Evolutionary conservation across 2,797 vertebrate genomes (phyloP).

Genomic region (Clarias fuscus): DNA sequence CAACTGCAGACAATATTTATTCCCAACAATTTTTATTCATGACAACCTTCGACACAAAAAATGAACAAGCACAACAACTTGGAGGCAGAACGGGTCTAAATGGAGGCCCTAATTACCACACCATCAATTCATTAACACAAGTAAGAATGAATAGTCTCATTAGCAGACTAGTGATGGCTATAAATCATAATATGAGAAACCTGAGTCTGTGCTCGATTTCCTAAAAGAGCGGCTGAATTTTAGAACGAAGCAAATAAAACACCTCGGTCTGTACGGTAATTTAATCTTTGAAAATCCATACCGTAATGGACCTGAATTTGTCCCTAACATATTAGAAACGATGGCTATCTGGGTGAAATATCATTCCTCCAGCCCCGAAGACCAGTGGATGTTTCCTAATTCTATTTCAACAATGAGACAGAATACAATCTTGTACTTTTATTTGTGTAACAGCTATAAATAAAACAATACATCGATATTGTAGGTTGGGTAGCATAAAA

Average conservation of each 20-base stretch:
- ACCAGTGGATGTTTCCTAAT: not conserved
- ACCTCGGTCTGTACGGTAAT: conserved; percentile 41
- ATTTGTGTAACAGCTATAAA: not conserved
- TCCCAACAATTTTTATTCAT: not conserved
- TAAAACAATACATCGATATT: not conserved
- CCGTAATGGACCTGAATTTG: conserved; percentile 23
- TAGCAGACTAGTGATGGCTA: conserved; percentile 64
- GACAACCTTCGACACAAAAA: not conserved
- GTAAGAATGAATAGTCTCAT: conserved; percentile 75
- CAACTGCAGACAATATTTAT: not conserved
- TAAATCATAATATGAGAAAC: conserved; percentile 70
- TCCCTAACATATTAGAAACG: not conserved
- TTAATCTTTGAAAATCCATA: conserved; percentile 48
- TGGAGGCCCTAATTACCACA: conserved; percentile 64
- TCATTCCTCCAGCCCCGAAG: not conserved
- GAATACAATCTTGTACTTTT: not conserved
- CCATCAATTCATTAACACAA: conserved; percentile 73
- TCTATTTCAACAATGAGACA: not conserved
- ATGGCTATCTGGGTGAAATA: not conserved
- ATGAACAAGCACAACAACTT: conserved; percentile 46
- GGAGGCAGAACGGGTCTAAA: conserved; percentile 57
- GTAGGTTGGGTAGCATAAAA: not conserved
- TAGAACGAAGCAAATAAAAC: conserved; percentile 49
- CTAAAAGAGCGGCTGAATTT: conserved; percentile 69
- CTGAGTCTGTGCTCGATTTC: conserved; percentile 53